Evolutionary conservation across 2,113 vertebrate species (phyloP).

Genomic region (Indicator maculatus): DNA sequence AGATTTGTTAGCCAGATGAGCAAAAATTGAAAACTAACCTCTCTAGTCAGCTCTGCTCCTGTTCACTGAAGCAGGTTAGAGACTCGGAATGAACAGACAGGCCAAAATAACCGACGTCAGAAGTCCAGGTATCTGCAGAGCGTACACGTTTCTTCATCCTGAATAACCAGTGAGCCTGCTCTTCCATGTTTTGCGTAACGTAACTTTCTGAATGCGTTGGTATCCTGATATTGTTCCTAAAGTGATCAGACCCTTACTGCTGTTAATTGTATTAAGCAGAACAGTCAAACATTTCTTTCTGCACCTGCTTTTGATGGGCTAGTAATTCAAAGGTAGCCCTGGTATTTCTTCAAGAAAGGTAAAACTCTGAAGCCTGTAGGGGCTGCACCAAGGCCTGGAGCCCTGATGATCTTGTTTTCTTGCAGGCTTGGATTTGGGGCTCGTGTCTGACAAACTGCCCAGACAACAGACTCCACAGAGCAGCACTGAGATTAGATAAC

Average conservation of each 20-base stretch:
- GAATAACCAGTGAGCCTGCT: background rate
- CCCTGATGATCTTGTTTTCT: background rate
- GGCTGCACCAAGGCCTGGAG: background rate
- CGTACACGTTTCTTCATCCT: background rate
- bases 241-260: background rate
- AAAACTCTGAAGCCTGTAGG: background rate
- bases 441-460: background rate
- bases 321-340: background rate
- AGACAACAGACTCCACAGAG: background rate
- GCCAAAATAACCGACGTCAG: background rate
- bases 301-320: background rate
- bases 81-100: background rate
- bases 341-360: background rate
- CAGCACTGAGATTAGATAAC: background rate
- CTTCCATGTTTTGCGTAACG: background rate
- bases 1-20: background rate
- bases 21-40: background rate
- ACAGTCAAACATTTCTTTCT: background rate
- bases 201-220: background rate
- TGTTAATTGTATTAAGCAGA: background rate
- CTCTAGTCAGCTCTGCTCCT: background rate
- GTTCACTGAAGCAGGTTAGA: background rate
- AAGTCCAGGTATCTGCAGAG: background rate
- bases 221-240: background rate
- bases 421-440: background rate